Evolutionary conservation across 2,113 vertebrate genomes (phyloP), one percentile per base, ranked within the genome.

Genomic region (Turnix velox): DNA sequence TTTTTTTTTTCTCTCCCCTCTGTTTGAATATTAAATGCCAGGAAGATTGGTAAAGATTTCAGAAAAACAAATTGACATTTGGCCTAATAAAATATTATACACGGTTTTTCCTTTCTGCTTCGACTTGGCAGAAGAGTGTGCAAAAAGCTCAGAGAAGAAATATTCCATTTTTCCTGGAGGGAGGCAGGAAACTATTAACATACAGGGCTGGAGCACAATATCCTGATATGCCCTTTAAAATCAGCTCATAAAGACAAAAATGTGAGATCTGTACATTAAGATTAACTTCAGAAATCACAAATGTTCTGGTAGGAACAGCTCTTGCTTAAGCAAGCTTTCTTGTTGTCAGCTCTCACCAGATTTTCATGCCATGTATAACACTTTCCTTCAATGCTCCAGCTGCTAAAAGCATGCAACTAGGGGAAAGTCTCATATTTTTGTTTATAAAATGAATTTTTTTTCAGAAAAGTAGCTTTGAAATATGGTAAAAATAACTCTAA

Each of bases 81-180:
- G 92, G 84, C 83, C 91, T 79, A 89, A 87, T 88, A 92, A 93
- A 96, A 95, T 73, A 88, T 30, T 73, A 69, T 91, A 72, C 85
- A 86, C 58, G 88, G 65, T 88, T 96, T 93, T 95, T 96, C 93
- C 94, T 94, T 93, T 95, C 80, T 93, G 73, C 84, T 94, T 87
- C 61, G 66, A 84, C 92, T 96, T 94, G 94, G 91, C 94, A 94
- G 87, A 93, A 93, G 65, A 66, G n/a, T 66, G 62, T 6, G 0
- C 62, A 77, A 92, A 93, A 96, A 80, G n/a, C 88, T 95, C 95
- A 95, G 86, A 87, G 66, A 84, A 95, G 80, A 93, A 96, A 84
- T 87, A 96, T 93, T 95, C 74, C 49, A 48, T 72, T 92, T 94
- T 91, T 95, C 84, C 91, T 91, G 84, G 87, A 94, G 80, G 78